phyloP scores from a whole-genome alignment of 2,113 vertebrate genomes.

The Laticauda laticaudata region DNA sequence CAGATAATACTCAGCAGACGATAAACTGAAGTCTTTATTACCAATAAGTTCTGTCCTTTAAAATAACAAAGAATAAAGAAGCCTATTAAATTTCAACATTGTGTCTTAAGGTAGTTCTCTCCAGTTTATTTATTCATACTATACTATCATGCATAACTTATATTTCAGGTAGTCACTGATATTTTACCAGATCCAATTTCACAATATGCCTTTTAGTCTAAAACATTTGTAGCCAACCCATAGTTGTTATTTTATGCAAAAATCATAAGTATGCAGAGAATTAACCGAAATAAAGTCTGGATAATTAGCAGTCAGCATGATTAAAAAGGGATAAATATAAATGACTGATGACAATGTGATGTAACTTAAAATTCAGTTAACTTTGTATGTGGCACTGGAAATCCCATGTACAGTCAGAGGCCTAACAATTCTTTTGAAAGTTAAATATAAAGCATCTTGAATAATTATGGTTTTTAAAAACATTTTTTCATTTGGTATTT shows the following conservation, averaged over 20 bases:
- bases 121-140: conserved; percentile 41
- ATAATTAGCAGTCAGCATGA: neutral
- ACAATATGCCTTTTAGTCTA: neutral
- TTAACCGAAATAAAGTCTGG: conserved; percentile 30
- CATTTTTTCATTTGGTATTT: neutral
- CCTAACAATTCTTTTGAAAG: conserved; percentile 3
- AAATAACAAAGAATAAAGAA: conserved; percentile 1
- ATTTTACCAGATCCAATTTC: conserved; percentile 27
- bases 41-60: neutral
- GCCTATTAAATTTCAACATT: conserved; percentile 24
- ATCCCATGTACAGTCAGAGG: rapidly evolving
- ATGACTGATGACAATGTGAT: conserved; percentile 13
- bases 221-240: conserved; percentile 9
- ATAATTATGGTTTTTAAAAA: neutral
- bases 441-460: neutral
- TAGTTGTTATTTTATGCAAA: neutral
- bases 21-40: neutral
- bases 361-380: conserved; percentile 37
- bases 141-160: conserved; percentile 23
- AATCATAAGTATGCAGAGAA: conserved; percentile 4
- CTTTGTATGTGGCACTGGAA: conserved; percentile 20
- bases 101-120: conserved; percentile 36
- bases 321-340: neutral
- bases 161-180: conserved; percentile 39
- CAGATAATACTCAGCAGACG: neutral